Base-by-base conservation (phyloP, 2,888 invertebrate genomes). In the Ichneumoninae sp. region DNA sequence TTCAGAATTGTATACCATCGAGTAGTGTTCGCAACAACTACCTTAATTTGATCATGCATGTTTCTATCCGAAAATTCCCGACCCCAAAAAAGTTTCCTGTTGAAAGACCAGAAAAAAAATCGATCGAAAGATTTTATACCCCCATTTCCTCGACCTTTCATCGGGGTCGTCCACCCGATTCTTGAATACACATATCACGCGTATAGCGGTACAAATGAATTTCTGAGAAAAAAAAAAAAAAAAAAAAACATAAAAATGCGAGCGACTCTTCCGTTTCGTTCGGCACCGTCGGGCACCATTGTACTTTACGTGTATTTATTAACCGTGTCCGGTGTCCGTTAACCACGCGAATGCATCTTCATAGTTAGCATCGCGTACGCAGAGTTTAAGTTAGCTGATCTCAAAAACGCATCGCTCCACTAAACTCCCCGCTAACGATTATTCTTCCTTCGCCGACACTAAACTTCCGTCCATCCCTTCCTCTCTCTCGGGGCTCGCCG, bases 321-420 rank as follows among this genome's bases (percentile, higher is more conserved):
- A 65, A 75, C 65, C 74, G 65, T 65, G 65, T 65, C 62, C 30
- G 47, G 62, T 65, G 33, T 52, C 74, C 74, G 62, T 74, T 62
- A 19, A 30, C 47, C 62, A 22, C 47, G 77, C 71, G 78, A 62
- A 71, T 83, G 57, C 78, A 76, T 60, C 74, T 30, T 65, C 82
- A 19, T 8, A 84, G 77, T 26, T 81, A 74, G 69, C 81, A 81
- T 81, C 69, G 62, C 68, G 30, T 22, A 30, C 30, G 26, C 1
- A 47, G 74, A 30, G 36, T 19, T 62, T 30, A 26, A 47, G 30
- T 13, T 6, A 13, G 50, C 36, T 19, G 47, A 65, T 75, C 65
- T 22, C 10, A 65, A 74, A 75, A 19, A 36, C 74, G 16, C n/a
- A 62, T 62, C 6, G 30, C 30, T 13, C 62, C 13, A n/a, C 62